Conservation (phyloP, 2,113 vertebrate species). For the Geothlypis trichas region DNA sequence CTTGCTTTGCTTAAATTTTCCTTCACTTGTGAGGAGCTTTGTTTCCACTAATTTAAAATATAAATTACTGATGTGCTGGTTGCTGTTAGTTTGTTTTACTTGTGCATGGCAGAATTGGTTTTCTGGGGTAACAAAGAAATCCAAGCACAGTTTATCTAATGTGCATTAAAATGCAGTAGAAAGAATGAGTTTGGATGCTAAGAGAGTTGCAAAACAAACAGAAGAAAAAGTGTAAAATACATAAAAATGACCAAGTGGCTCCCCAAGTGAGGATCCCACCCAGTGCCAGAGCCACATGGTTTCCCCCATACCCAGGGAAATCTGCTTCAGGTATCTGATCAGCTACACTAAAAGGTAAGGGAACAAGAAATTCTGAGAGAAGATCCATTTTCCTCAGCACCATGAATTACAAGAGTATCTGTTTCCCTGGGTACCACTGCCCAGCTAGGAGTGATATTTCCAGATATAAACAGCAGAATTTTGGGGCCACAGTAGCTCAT, state of each 20-base stretch:
- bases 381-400: background rate
- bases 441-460: background rate
- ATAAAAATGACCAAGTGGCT: background rate
- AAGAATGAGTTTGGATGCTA: background rate
- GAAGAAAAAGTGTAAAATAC: background rate
- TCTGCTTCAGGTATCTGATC: background rate
- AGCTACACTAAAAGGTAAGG: background rate
- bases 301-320: background rate
- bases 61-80: background rate
- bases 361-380: background rate
- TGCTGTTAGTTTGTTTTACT: background rate
- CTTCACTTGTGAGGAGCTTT: background rate
- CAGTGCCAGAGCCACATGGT: background rate
- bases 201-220: background rate
- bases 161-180: background rate
- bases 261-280: background rate
- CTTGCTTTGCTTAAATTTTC: background rate
- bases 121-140: background rate
- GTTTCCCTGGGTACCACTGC: background rate
- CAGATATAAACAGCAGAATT: background rate
- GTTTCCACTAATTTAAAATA: background rate
- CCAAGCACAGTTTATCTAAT: rapidly evolving
- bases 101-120: background rate
- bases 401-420: too few species aligned
- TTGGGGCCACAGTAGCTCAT: background rate